Evolutionary conservation across 2,797 vertebrate species (phyloP), one percentile per base, ranked within the genome.

Genomic region (Paramormyrops hopkinsi): DNA sequence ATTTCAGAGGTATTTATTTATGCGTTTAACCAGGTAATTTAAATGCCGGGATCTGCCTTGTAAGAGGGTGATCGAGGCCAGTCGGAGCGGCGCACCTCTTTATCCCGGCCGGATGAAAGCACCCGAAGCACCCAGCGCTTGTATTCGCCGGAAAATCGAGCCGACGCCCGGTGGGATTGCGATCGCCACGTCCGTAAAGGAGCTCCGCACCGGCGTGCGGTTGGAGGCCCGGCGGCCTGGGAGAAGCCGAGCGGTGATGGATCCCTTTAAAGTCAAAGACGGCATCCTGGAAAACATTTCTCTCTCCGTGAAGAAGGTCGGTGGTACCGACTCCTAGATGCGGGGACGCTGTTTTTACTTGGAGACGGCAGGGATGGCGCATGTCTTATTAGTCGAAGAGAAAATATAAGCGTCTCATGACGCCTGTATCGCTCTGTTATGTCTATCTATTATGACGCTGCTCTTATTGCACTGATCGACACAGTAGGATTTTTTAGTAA

Each of bases 211-310:
- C 25, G 14, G 50, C 50, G 48, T 22, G 41, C 83, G 83, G 44
- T 9, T 22, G 46, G 46, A 85, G 93, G 33, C 73, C 51, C 11
- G 89, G 92, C 92, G 92, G 93, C 93, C 92, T 89, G 91, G 69
- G 91, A 93, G 89, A 92, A 89, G 22, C 91, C 88, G 90, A 93
- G 95, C 92, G 14, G 25, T 37, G 95, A 99, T 99, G 98, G 97
- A 98, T 95, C 97, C 97, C 89, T 96, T 97, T 62, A 97, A 98
- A 97, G 97, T 98, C 91, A 99, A 99, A 95, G 98, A 99, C 94
- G 96, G 98, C 91, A 99, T 99, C 93, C 92, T 99, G 93, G 97
- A 99, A 95, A 99, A 99, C 95, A 97, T 99, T 92, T 98, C 97
- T 5, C 92, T 98, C 88, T 98, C 98, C 29, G 98, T 99, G 48